phyloP scores from a whole-genome alignment of 2,797 vertebrate species.

The Anas georgica region DNA sequence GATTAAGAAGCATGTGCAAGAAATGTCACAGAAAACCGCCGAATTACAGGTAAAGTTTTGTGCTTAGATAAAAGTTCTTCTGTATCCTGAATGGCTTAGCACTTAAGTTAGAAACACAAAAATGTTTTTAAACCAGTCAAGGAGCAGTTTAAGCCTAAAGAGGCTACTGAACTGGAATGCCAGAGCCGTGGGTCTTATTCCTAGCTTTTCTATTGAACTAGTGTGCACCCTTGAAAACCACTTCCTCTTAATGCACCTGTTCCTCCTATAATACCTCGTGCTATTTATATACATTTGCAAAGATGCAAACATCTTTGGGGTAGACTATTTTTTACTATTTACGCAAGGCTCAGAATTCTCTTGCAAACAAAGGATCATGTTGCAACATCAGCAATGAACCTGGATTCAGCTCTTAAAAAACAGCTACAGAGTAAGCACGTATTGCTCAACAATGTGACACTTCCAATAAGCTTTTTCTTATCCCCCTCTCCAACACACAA shows the following conservation, averaged over 20 bases:
- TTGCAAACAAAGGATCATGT: background rate
- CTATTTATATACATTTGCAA: background rate
- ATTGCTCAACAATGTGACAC: background rate
- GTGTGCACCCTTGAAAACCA: slow-evolving; percentile 25
- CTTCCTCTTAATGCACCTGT: slow-evolving; percentile 47
- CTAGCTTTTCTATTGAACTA: slow-evolving; percentile 29
- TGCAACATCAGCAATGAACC: background rate
- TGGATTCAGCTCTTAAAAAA: background rate
- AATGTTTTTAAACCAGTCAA: background rate
- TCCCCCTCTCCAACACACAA: background rate
- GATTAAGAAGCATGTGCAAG: background rate
- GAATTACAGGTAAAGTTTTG: background rate
- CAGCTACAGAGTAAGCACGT: background rate
- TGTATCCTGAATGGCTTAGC: background rate
- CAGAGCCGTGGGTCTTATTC: background rate
- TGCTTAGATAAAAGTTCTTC: background rate
- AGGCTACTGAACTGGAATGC: background rate
- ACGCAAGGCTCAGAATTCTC: background rate
- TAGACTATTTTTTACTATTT: background rate
- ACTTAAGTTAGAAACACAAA: background rate
- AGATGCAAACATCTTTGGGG: background rate
- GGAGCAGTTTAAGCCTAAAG: background rate
- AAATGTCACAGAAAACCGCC: background rate
- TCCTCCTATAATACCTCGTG: background rate
- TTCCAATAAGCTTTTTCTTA: background rate